These are phyloP conservation scores for Leucosticte australis DNA, from an alignment of 2,113 vertebrate species.

Conservation along the genomic window DNA sequence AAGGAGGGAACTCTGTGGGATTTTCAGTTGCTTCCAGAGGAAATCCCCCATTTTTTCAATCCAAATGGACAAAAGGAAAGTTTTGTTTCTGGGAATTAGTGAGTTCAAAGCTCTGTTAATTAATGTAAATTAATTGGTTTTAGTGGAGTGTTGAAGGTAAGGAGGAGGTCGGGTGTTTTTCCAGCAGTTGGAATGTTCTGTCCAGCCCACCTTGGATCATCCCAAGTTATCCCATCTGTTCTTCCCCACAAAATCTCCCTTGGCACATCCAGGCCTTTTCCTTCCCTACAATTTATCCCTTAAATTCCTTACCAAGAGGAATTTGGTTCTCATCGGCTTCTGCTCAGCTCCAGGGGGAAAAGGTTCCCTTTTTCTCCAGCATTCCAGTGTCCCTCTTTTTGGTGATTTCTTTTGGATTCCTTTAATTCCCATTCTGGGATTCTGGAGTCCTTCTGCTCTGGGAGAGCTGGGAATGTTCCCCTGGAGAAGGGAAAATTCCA, in stretches of 20 bases:
- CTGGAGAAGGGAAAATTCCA: background rate
- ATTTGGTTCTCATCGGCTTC: accelerated
- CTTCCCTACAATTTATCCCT: background rate
- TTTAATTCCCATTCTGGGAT: background rate
- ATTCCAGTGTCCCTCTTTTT: background rate
- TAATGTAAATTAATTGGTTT: background rate
- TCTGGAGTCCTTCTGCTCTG: background rate
- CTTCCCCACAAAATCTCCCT: background rate
- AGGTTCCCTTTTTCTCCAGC: background rate
- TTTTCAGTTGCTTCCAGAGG: background rate
- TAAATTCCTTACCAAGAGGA: background rate
- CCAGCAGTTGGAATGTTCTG: background rate
- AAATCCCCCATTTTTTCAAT: background rate
- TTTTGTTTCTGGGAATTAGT: background rate
- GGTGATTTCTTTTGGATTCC: background rate
- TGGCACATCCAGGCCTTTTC: background rate
- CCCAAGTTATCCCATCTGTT: accelerated
- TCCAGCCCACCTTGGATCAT: background rate
- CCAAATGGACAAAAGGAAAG: background rate
- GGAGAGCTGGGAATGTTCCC: background rate
- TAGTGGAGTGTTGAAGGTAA: background rate
- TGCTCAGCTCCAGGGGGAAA: background rate
- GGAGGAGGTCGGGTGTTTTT: accelerated
- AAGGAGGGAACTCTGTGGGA: background rate
- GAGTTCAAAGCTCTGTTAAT: background rate